Conservation (phyloP, 1,140 invertebrate genomes). For the Saxidomus purpurata region DNA sequence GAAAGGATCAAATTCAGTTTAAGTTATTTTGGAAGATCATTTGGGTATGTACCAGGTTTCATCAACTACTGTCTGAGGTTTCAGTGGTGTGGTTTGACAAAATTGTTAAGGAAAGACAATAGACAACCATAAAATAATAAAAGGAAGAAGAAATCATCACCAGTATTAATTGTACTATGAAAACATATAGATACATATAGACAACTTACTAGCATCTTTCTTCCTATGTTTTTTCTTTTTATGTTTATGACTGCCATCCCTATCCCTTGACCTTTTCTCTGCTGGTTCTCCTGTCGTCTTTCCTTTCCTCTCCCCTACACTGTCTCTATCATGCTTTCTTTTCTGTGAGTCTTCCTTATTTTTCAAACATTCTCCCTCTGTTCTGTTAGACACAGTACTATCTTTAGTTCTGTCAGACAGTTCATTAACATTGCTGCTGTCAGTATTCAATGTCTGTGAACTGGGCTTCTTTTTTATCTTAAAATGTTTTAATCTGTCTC, state of each 20-base stretch:
- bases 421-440: neutral
- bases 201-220: slow-evolving; percentile 77
- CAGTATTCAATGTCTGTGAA: slow-evolving; percentile 27
- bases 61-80: no score
- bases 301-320: neutral
- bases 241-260: slow-evolving; percentile 41
- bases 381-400: no score
- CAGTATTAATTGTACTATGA: no score
- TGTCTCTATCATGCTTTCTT: neutral
- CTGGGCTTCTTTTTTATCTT: slow-evolving; percentile 59
- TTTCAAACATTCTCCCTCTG: neutral
- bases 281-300: neutral
- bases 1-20: no score
- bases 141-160: no score
- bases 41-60: no score
- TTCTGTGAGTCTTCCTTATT: neutral
- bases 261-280: slow-evolving; percentile 2
- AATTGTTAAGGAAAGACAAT: no score
- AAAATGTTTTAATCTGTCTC: slow-evolving; percentile 49
- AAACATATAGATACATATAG: no score
- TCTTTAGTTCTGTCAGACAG: neutral
- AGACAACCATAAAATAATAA: no score
- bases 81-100: no score
- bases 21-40: no score
- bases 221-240: slow-evolving; percentile 63